Evolutionary conservation across 1,140 invertebrate genomes (phyloP).

Genomic region (Drosophila lowei): DNA sequence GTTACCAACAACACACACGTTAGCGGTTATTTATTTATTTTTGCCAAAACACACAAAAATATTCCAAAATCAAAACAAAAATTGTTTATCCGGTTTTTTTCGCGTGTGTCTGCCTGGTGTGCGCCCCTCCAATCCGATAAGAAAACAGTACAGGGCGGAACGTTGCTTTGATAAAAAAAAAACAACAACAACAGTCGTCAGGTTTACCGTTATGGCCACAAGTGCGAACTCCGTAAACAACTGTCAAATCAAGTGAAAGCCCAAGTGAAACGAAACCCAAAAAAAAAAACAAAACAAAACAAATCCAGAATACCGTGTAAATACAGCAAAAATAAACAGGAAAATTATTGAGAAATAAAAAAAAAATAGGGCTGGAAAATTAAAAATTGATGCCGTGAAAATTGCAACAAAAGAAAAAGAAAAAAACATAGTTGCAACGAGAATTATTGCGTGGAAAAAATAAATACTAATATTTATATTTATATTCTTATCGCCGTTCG

Average conservation of each 20-base stretch:
- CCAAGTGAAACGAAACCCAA: conserved; percentile 20
- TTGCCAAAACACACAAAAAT: conserved; percentile 14
- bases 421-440: neutral
- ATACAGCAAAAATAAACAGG: conserved; percentile 29
- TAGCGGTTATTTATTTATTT: conserved; percentile 35
- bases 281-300: neutral
- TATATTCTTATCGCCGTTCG: no score
- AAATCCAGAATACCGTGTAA: conserved; percentile 23
- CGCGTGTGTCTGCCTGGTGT: conserved; percentile 20
- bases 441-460: neutral
- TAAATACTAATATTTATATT: no score
- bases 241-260: conserved; percentile 15
- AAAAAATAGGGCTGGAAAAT: neutral
- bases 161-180: no score
- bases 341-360: conserved; percentile 12
- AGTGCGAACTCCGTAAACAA: conserved; percentile 30
- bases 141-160: conserved; percentile 33
- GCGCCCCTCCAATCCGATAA: conserved; percentile 11
- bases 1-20: conserved; percentile 14
- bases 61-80: conserved; percentile 12
- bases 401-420: neutral
- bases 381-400: conserved; percentile 20
- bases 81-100: conserved; percentile 34
- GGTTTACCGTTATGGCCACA: conserved; percentile 32
- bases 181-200: conserved; percentile 1